Conservation (phyloP, 2,113 vertebrate genomes). For the Polypterus senegalus region DNA sequence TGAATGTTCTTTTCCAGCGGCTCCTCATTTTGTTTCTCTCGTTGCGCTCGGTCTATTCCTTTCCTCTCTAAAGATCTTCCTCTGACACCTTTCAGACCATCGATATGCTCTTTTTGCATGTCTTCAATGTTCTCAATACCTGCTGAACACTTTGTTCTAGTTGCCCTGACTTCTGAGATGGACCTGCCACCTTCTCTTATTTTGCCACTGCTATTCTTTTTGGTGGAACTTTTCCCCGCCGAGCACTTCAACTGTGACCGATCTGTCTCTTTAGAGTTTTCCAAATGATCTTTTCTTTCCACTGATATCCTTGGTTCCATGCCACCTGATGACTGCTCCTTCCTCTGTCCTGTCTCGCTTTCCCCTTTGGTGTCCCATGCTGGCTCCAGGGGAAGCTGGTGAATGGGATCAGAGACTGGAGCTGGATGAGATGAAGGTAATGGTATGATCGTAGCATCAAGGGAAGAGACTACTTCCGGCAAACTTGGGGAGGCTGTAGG, state of each 20-base stretch:
- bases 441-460: constrained; percentile 71
- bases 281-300: constrained; percentile 62
- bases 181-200: constrained; percentile 65
- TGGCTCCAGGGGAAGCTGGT: constrained; percentile 69
- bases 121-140: constrained; percentile 26
- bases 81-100: constrained; percentile 27
- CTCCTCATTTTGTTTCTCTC: constrained; percentile 46
- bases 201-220: constrained; percentile 49
- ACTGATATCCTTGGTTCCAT: constrained; percentile 67
- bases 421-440: constrained; percentile 82
- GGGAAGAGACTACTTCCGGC: constrained; percentile 85
- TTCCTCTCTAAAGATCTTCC: constrained; percentile 59
- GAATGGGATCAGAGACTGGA: constrained; percentile 75
- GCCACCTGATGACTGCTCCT: constrained; percentile 60
- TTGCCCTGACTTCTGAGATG: constrained; percentile 50
- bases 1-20: constrained; percentile 37
- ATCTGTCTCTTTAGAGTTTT: constrained; percentile 65
- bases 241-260: constrained; percentile 52
- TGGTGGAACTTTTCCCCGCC: constrained; percentile 50
- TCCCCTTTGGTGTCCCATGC: constrained; percentile 64
- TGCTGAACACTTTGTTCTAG: constrained; percentile 38
- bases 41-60: constrained; percentile 36
- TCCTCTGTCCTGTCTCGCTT: constrained; percentile 59
- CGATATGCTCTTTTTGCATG: too few relatives aligned
- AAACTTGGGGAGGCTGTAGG: constrained; percentile 88